Conservation (phyloP, 2,888 invertebrate species). For the Euphydryas editha region DNA sequence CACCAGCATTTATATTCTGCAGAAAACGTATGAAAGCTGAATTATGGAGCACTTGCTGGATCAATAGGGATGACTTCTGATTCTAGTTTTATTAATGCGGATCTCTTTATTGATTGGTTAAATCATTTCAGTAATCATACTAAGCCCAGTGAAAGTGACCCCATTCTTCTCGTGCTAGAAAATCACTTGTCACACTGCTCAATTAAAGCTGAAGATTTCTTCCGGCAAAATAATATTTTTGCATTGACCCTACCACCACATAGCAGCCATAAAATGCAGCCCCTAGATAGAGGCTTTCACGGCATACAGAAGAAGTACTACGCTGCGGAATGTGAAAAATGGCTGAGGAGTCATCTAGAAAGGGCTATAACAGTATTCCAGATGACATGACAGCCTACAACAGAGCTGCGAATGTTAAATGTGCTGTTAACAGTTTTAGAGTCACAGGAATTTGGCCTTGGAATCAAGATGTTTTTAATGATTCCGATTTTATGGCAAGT, state of each 20-base stretch:
- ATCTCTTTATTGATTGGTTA: background rate
- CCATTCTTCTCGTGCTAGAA: background rate
- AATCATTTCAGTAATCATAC: background rate
- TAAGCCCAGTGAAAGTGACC: background rate
- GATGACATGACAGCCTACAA: too few species aligned
- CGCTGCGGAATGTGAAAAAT: background rate
- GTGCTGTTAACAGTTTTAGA: too few species aligned
- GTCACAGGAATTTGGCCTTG: too few species aligned
- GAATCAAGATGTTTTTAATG: too few species aligned
- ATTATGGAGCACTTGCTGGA: background rate
- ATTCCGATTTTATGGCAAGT: too few species aligned
- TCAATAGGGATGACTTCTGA: background rate
- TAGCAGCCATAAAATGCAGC: background rate
- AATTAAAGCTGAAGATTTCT: background rate
- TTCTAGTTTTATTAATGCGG: background rate
- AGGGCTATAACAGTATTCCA: background rate
- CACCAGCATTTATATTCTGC: background rate
- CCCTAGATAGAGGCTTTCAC: background rate
- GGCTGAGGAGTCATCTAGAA: background rate
- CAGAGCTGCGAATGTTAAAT: too few species aligned
- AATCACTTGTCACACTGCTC: background rate
- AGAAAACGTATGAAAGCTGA: background rate
- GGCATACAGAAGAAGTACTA: background rate
- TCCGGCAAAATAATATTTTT: background rate
- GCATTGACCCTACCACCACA: background rate